phyloP scores from a whole-genome alignment of 2,888 invertebrate genomes.

The Drosophila setosimentum region DNA sequence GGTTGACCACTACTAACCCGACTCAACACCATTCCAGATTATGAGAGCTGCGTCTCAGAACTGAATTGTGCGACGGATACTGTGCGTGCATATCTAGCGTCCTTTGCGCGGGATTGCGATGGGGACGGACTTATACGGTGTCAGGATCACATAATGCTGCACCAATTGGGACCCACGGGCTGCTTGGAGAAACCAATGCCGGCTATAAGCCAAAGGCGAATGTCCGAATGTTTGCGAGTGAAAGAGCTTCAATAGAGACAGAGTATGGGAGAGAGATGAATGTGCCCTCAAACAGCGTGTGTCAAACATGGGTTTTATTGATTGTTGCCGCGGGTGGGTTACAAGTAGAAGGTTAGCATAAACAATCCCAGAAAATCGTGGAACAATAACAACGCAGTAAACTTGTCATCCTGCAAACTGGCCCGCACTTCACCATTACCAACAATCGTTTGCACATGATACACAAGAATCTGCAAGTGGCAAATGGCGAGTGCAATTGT shows the following conservation, averaged over 20 bases:
- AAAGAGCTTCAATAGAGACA: conserved; percentile 37
- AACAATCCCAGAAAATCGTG: conserved; percentile 61
- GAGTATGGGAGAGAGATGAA: background rate
- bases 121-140: conserved; percentile 77
- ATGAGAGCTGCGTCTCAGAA: conserved; percentile 71
- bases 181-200: conserved; percentile 57
- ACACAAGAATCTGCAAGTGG: conserved; percentile 65
- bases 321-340: conserved; percentile 35
- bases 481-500: conserved; percentile 21
- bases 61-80: conserved; percentile 66
- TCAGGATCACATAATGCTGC: conserved; percentile 75
- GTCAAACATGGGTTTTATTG: conserved; percentile 50
- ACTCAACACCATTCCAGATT: conserved; percentile 58
- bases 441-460: conserved; percentile 64
- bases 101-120: conserved; percentile 74
- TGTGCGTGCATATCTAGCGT: conserved; percentile 62
- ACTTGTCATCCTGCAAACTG: conserved; percentile 48
- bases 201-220: conserved; percentile 85
- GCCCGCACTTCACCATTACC: conserved; percentile 36
- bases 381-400: conserved; percentile 61
- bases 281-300: background rate
- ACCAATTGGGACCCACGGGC: conserved; percentile 74
- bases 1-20: conserved; percentile 9
- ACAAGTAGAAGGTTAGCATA: conserved; percentile 53
- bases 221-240: conserved; percentile 63